These are phyloP conservation scores for Aphaenogaster ashmeadi DNA, from an alignment of 1,140 invertebrate genomes.

Conservation along the genomic window DNA sequence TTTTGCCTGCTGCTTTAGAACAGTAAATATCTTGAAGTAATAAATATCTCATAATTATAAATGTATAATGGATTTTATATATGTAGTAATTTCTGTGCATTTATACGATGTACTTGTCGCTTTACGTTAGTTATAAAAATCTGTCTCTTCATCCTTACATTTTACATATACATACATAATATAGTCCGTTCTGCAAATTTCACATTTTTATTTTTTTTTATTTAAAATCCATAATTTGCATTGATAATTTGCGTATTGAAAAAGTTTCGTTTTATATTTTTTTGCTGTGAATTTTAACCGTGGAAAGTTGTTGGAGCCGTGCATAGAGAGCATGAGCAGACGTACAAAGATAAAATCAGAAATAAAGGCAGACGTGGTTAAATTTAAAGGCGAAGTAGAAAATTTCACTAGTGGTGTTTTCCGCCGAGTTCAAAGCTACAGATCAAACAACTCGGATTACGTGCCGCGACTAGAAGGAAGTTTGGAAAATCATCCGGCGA, in stretches of 20 bases:
- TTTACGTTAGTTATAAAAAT: neutral
- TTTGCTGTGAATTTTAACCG: constrained; percentile 15
- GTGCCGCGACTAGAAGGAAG: constrained; percentile 75
- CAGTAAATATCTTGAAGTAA: neutral
- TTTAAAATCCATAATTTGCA: constrained; percentile 16
- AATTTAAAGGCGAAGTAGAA: constrained; percentile 51
- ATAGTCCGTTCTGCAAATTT: neutral
- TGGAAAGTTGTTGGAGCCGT: neutral
- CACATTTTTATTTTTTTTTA: neutral
- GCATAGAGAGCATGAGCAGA: neutral
- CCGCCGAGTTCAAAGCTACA: constrained; percentile 69
- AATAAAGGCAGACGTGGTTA: constrained; percentile 22
- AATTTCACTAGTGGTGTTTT: constrained; percentile 69
- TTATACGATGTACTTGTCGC: neutral
- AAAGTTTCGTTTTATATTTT: constrained; percentile 4
- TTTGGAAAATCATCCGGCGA: constrained; percentile 66
- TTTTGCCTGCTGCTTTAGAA: neutral
- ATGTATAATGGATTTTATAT: neutral
- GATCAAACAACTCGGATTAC: constrained; percentile 74
- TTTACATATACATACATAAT: neutral
- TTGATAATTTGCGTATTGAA: neutral
- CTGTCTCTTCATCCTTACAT: neutral
- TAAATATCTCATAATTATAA: constrained; percentile 12
- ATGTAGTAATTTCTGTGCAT: neutral
- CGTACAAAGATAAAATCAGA: constrained; percentile 28